Evolutionary conservation across 2,113 vertebrate species (phyloP), one percentile per base, ranked within the genome.

Genomic region (Tragelaphus imberbis): DNA sequence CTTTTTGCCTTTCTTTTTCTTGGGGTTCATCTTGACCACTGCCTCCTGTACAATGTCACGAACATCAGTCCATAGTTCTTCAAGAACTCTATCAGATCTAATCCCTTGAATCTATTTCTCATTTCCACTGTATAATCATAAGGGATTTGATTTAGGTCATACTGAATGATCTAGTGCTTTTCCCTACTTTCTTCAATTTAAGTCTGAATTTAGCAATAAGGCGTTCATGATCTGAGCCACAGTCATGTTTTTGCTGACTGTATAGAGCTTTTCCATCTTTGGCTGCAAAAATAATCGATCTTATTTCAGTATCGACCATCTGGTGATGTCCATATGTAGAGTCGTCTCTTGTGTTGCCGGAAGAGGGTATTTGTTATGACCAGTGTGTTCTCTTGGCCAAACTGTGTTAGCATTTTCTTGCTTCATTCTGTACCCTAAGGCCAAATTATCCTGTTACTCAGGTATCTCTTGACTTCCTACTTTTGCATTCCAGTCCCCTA

Each of bases 291-390:
- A 36, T 11, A 21, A 36, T 71, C 17, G 21, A 6, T 71, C 65
- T 71, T n/a, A 71, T 71, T 71, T 71, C 17, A 11, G 19, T 71
- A 36, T 21, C 36, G 65, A 71, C 65, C 17, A 36, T 36, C 65
- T 36, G 65, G 65, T 36, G 65, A 36, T 36, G 17, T 71, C n/a
- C 65, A 5, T 71, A 33, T 71, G 33, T 71, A 71, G 65, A 36
- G 9, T 71, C 0, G 0, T 71, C n/a, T 36, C n/a, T 71, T 71
- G 65, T 36, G 17, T 36, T 36, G 9, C 30, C 5, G 4, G 65
- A 36, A 36, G 9, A 36, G 17, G n/a, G n/a, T 71, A 9, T 21
- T 71, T 71, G n/a, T n/a, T 71, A 21, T 36, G n/a, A 71, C 4
- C n/a, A 36, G n/a, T 71, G 9, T 11, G 17, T 71, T 21, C 65